Conservation (phyloP, 2,797 vertebrate species). For the Takifugu rubripes region DNA sequence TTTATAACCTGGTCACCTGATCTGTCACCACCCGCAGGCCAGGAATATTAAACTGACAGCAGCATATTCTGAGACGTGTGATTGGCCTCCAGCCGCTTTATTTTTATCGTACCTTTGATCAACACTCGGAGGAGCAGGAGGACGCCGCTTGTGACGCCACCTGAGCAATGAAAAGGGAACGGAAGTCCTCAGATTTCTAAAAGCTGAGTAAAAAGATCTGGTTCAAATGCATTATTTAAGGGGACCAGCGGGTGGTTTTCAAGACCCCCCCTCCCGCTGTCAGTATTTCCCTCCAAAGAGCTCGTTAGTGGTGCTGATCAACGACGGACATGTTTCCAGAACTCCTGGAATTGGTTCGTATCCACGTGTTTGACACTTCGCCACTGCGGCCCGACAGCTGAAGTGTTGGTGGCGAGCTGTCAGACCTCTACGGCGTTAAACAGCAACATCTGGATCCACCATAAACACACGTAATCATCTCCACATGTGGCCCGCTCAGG, state of each 20-base stretch:
- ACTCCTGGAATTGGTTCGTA: constrained; percentile 47
- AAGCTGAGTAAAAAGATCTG: too few species aligned
- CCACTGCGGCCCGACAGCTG: constrained; percentile 42
- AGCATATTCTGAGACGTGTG: constrained; percentile 68
- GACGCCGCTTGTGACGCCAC: not conserved
- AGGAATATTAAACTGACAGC: constrained; percentile 69
- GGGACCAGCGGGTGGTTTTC: too few species aligned
- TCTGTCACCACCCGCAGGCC: constrained; percentile 37
- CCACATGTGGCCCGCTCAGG: constrained; percentile 59
- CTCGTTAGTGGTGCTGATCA: too few species aligned
- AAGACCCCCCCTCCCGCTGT: too few species aligned
- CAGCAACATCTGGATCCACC: constrained; percentile 66
- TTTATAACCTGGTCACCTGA: constrained; percentile 68
- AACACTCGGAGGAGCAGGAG: constrained; percentile 8
- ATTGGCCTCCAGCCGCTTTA: constrained; percentile 37
- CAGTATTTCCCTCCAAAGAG: too few species aligned
- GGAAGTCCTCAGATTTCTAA: not conserved
- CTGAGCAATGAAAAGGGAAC: not conserved
- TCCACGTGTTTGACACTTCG: constrained; percentile 64
- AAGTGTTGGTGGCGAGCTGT: constrained; percentile 56
- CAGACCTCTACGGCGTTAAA: constrained; percentile 67
- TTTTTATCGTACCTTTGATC: constrained; percentile 47
- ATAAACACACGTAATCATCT: constrained; percentile 66
- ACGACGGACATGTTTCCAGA: too few species aligned
- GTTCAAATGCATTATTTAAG: too few species aligned